Evolutionary conservation across 2,888 invertebrate species (phyloP).

Genomic region (Dryadula phaetusa): DNA sequence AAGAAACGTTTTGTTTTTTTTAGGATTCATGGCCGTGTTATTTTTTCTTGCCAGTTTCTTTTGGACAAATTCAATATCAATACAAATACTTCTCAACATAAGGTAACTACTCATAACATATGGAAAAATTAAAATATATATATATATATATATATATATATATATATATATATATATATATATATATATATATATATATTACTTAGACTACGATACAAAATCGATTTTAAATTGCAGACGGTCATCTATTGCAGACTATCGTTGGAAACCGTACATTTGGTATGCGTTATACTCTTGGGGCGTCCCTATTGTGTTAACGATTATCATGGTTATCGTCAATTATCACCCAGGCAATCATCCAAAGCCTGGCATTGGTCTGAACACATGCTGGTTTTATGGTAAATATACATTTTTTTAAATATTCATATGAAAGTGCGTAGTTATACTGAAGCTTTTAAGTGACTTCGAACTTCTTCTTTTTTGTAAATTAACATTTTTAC

Average conservation of each 20-base stretch:
- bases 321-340: slow-evolving; percentile 79
- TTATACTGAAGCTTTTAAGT: no score
- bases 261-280: slow-evolving; percentile 84
- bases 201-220: not conserved
- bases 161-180: no score
- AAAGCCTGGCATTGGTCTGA: slow-evolving; percentile 84
- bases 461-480: no score
- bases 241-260: slow-evolving; percentile 65
- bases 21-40: slow-evolving; percentile 84
- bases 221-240: slow-evolving; percentile 53
- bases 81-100: slow-evolving; percentile 86
- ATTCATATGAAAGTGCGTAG: not conserved
- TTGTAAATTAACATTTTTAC: no score
- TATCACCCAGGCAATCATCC: slow-evolving; percentile 77
- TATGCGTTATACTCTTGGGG: slow-evolving; percentile 86
- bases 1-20: not conserved
- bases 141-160: no score
- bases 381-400: slow-evolving; percentile 88
- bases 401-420: slow-evolving; percentile 46
- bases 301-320: slow-evolving; percentile 78
- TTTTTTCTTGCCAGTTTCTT: slow-evolving; percentile 86
- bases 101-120: slow-evolving; percentile 86
- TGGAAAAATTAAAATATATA: no score
- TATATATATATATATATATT: not conserved
- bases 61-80: slow-evolving; percentile 88